phyloP scores from a whole-genome alignment of 2,888 invertebrate species.

The Gisinianus flammeolus region DNA sequence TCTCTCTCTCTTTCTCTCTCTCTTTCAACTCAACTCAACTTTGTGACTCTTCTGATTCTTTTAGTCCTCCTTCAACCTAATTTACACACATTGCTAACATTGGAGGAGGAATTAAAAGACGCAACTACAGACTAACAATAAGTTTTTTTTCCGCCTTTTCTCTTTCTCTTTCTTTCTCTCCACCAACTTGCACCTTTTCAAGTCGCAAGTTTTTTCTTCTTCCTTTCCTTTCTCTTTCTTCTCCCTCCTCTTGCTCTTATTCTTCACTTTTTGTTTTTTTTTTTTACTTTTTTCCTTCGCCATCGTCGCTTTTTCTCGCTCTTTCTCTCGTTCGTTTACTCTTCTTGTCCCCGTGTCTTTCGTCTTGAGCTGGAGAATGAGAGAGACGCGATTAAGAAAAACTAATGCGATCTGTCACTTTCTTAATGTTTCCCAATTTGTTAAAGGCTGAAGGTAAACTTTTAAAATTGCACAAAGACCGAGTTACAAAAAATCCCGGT shows the following conservation, averaged over 20 bases:
- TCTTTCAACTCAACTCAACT: slow-evolving; percentile 11
- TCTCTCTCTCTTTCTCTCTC: not conserved
- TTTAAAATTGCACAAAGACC: slow-evolving; percentile 5
- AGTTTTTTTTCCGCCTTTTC: slow-evolving; percentile 3
- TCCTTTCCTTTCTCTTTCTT: not conserved
- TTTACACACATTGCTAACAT: slow-evolving; percentile 9
- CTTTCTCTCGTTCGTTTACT: slow-evolving; percentile 3
- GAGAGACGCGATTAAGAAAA: slow-evolving; percentile 28
- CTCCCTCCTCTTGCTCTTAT: not conserved
- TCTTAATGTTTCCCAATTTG: slow-evolving; percentile 34
- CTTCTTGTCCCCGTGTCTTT: not conserved
- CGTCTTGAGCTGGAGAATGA: not conserved
- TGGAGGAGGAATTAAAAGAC: not conserved
- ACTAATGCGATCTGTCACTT: slow-evolving; percentile 46
- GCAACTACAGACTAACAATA: not conserved
- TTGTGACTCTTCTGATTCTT: slow-evolving; percentile 7
- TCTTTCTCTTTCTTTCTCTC: not conserved
- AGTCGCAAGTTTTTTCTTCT: not conserved
- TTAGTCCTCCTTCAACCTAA: slow-evolving; percentile 1
- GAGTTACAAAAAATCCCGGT: not conserved
- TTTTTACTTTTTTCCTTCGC: not conserved
- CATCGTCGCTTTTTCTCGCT: slow-evolving; percentile 2
- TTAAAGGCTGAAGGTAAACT: slow-evolving; percentile 17
- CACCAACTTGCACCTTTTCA: not conserved
- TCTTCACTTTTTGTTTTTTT: no score